Percentiles rank a stretch among this genome's conserved stretches.
Evolutionary conservation across 2,888 invertebrate genomes (phyloP).

Genomic region (Melieria picta): DNA sequence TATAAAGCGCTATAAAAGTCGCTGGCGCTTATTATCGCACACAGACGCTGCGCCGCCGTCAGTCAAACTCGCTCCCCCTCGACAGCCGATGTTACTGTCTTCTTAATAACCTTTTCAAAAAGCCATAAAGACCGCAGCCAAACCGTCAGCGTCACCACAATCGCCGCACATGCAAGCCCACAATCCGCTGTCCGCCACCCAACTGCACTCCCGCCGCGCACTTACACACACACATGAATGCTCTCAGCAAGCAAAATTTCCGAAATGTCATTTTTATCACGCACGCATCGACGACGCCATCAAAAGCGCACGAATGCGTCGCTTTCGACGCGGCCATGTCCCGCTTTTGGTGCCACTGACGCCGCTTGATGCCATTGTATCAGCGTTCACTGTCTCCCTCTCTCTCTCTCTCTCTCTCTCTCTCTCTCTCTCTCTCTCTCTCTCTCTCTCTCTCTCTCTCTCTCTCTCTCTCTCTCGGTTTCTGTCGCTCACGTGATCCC

Average conservation of each 20-base stretch:
- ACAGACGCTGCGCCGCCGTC: too few species aligned
- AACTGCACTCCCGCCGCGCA: too few species aligned
- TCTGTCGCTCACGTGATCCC: neutral
- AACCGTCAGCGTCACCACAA: neutral
- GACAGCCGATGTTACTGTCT: neutral
- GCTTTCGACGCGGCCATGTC: too few species aligned
- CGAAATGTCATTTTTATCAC: slow-evolving; percentile 7
- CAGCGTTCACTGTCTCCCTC: neutral
- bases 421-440: neutral
- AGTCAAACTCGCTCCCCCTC: too few species aligned
- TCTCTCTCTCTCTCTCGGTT: neutral
- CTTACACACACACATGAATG: too few species aligned
- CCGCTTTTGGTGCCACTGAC: neutral
- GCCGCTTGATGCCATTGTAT: neutral
- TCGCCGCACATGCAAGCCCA: neutral
- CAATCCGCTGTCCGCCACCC: too few species aligned
- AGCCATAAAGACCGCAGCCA: slow-evolving; percentile 16
- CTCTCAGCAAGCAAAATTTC: neutral
- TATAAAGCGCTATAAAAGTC: too few species aligned
- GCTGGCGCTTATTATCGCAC: too few species aligned
- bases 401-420: neutral
- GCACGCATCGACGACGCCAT: neutral
- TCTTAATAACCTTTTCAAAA: slow-evolving; percentile 29
- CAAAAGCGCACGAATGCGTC: neutral
- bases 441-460: neutral